These are phyloP conservation scores for Chaetodon trifasciatus DNA, from an alignment of 2,797 vertebrate genomes.

Conservation along the genomic window DNA sequence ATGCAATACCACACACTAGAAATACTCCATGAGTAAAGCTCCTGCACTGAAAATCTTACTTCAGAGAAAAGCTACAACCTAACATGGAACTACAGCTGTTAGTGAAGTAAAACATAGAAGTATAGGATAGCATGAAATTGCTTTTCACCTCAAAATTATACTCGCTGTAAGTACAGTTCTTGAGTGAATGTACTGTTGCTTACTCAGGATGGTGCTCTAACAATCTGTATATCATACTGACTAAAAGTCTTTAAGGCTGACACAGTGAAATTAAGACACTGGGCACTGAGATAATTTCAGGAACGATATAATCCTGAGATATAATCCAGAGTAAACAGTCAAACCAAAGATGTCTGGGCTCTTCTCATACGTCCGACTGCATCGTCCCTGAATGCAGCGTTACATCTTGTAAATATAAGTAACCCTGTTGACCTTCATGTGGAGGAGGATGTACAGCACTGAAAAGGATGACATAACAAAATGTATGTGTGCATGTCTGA, in stretches of 20 bases:
- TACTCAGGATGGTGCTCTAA: background rate
- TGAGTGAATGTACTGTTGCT: too few species aligned
- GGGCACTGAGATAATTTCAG: background rate
- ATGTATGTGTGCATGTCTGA: background rate
- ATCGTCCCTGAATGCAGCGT: constrained; percentile 10
- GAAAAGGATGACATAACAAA: background rate
- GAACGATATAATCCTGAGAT: too few species aligned
- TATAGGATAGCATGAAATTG: too few species aligned
- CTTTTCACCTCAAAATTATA: too few species aligned
- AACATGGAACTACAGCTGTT: background rate
- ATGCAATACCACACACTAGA: too few species aligned
- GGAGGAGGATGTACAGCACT: background rate
- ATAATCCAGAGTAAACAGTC: background rate
- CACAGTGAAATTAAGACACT: background rate
- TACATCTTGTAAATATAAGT: constrained; percentile 3
- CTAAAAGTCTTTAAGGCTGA: background rate
- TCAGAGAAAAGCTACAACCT: background rate
- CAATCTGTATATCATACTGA: background rate
- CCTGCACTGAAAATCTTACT: too few species aligned
- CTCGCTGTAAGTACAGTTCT: too few species aligned
- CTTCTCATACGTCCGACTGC: background rate
- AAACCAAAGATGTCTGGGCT: background rate
- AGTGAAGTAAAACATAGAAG: background rate
- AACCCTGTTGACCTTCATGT: background rate
- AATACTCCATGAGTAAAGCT: too few species aligned